phyloP scores from a whole-genome alignment of 1,140 invertebrate species.

The Lordiphosa mommai region DNA sequence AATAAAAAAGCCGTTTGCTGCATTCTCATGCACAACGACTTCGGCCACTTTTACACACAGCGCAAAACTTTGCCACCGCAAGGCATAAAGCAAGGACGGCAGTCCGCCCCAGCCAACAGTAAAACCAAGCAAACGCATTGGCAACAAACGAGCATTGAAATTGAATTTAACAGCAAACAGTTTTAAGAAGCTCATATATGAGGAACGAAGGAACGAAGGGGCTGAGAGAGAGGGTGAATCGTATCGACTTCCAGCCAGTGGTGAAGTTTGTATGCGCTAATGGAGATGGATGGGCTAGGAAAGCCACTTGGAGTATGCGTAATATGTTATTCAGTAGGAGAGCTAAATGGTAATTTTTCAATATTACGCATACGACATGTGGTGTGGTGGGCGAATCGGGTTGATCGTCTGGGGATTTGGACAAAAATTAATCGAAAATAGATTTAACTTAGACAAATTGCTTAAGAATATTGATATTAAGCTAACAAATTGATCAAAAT shows the following conservation, averaged over 20 bases:
- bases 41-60: background rate
- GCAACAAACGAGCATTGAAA: conserved; percentile 75
- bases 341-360: conserved; percentile 62
- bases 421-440: background rate
- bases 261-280: conserved; percentile 65
- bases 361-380: conserved; percentile 48
- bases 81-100: conserved; percentile 51
- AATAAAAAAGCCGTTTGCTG: conserved; percentile 77
- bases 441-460: no score
- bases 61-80: conserved; percentile 37
- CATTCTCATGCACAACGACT: conserved; percentile 72
- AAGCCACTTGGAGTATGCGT: conserved; percentile 55
- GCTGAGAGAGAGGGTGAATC: background rate
- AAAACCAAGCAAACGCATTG: conserved; percentile 52
- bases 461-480: no score
- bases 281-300: conserved; percentile 60
- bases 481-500: no score
- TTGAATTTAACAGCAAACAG: conserved; percentile 76
- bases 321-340: conserved; percentile 22
- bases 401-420: conserved; percentile 12
- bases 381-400: conserved; percentile 34
- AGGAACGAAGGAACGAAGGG: no score
- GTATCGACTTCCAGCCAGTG: conserved; percentile 26
- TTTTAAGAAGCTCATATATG: conserved; percentile 57
- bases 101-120: conserved; percentile 10